Conservation (phyloP, 1,140 invertebrate species). For the Dryas iulia region DNA sequence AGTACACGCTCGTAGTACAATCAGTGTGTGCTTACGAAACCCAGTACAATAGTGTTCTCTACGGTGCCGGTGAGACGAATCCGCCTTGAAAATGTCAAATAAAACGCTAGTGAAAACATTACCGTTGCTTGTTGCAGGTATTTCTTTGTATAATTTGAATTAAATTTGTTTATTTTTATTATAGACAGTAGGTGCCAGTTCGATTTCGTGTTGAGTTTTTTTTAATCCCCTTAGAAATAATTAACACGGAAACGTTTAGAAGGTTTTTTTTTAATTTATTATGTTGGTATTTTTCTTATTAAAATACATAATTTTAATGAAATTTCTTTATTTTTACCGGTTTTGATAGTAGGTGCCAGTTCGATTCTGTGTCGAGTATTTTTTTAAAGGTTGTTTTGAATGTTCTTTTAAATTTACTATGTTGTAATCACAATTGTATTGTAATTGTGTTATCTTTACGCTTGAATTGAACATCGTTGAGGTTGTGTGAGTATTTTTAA, state of each 20-base stretch:
- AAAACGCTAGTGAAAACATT: not conserved
- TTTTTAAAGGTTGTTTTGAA: too few relatives aligned
- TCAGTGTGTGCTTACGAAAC: not conserved
- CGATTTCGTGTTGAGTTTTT: not conserved
- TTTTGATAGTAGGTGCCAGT: not conserved
- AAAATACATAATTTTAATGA: too few relatives aligned
- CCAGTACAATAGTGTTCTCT: not conserved
- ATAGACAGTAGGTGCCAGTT: not conserved
- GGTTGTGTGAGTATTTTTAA: too few relatives aligned
- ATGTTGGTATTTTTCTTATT: too few relatives aligned
- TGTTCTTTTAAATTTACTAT: too few relatives aligned
- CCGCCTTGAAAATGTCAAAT: not conserved
- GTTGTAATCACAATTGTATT: not conserved
- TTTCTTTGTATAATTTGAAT: not conserved
- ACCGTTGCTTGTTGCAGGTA: not conserved
- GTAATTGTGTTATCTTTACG: too few relatives aligned
- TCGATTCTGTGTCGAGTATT: not conserved
- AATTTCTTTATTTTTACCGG: too few relatives aligned
- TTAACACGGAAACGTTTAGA: too few relatives aligned
- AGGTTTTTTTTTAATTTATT: too few relatives aligned
- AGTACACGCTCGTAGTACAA: not conserved
- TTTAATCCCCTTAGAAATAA: too few relatives aligned
- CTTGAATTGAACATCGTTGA: too few relatives aligned
- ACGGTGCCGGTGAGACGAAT: not conserved
- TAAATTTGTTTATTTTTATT: too few relatives aligned